phyloP scores from a whole-genome alignment of 2,797 vertebrate genomes.

The Triplophysa bombifrons region DNA sequence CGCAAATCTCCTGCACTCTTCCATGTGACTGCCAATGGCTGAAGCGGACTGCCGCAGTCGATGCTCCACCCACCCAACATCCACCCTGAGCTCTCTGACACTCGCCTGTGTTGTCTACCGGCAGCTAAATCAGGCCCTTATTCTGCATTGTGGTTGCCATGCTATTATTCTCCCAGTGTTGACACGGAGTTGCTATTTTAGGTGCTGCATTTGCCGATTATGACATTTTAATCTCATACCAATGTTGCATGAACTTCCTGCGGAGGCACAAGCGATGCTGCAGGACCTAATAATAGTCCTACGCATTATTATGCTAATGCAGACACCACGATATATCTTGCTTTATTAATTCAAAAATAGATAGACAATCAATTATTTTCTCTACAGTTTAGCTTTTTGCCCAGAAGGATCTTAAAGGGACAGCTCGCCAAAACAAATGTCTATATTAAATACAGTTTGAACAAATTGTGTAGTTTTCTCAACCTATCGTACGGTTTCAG shows the following conservation, averaged over 20 bases:
- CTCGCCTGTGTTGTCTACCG: conserved; percentile 16
- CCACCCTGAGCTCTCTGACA: conserved; percentile 18
- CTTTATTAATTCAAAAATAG: conserved; percentile 3
- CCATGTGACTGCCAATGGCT: conserved; percentile 39
- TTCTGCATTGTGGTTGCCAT: conserved; percentile 28
- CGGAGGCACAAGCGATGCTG: conserved; percentile 2
- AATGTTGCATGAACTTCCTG: conserved; percentile 41
- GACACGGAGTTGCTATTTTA: conserved; percentile 40
- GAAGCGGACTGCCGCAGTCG: conserved; percentile 19
- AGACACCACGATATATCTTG: background rate
- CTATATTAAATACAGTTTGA: no score
- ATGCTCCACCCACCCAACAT: conserved; percentile 13
- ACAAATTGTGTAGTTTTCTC: background rate
- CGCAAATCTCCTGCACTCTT: conserved; percentile 7
- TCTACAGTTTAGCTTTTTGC: background rate
- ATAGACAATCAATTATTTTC: background rate
- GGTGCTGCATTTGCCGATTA: conserved; percentile 17
- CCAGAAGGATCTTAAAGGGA: background rate
- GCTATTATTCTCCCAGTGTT: conserved; percentile 31
- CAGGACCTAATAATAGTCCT: conserved; percentile 27
- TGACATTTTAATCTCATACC: conserved; percentile 48
- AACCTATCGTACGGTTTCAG: background rate
- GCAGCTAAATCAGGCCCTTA: background rate
- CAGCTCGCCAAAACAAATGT: background rate
- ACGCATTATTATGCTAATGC: conserved; percentile 35